Evolutionary conservation across 2,888 invertebrate genomes (phyloP).

Genomic region (Andrena hattorfiana): DNA sequence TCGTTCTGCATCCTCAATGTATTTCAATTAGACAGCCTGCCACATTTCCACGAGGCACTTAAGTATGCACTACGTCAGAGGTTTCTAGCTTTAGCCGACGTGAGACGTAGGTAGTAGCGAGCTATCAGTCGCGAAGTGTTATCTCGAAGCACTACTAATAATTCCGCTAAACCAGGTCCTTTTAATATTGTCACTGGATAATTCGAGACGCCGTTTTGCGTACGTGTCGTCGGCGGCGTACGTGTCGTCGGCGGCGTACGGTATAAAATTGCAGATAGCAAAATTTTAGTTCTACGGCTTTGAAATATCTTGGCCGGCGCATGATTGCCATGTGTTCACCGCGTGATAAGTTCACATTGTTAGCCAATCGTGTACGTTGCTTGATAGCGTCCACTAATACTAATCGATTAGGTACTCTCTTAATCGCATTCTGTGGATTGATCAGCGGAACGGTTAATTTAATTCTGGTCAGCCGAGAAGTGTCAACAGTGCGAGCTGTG

Average conservation of each 20-base stretch:
- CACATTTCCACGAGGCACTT: no score
- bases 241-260: not conserved
- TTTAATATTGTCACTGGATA: not conserved
- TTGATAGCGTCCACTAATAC: constrained; percentile 4
- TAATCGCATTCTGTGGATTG: not conserved
- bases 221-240: not conserved
- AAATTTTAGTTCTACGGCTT: constrained; percentile 24
- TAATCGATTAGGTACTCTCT: not conserved
- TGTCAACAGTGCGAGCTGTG: no score
- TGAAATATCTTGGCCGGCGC: constrained; percentile 34
- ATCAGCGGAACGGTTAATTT: not conserved
- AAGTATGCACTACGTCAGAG: no score
- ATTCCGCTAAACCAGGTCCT: not conserved
- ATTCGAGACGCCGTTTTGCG: not conserved
- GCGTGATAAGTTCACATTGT: constrained; percentile 31
- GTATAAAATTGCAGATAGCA: not conserved
- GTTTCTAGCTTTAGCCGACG: no score
- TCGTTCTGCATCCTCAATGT: no score
- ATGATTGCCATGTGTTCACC: constrained; percentile 15
- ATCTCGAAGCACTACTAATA: not conserved
- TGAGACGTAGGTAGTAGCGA: no score
- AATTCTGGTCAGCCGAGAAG: not conserved
- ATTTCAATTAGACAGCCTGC: no score
- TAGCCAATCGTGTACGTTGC: constrained; percentile 16
- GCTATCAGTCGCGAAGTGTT: no score